Base-by-base conservation (phyloP, 2,888 invertebrate species). In the Hanleya hanleyi region DNA sequence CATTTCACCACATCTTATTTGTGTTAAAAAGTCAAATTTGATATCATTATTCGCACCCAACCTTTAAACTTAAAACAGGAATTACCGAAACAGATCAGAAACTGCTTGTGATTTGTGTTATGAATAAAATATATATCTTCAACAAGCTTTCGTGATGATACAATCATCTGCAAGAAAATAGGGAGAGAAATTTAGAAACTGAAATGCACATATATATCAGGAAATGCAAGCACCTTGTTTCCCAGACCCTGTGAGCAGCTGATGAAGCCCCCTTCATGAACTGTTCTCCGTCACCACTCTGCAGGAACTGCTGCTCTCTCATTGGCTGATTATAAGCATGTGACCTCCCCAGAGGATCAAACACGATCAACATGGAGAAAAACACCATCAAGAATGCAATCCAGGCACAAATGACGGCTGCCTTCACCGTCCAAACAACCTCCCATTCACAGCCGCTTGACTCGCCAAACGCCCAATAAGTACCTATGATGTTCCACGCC, bases 351-450 rank as follows among this genome's bases (percentile, higher is more conserved):
- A 96, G 91, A 0, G 96, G 96, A 88, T 96, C 96, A 89, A 96
- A 96, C 64, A 96, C 94, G 90, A 96, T 92, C 61, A 94, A 94
- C 62, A 96, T 92, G 0, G 95, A 95, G 82, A 96, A 93, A 35
- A 96, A 91, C 22, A 84, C 83, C 15, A 95, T 91, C 0, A 94
- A 94, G 70, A 95, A 93, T 67, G 96, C 93, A 29, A 94, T 93
- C 96, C 96, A 96, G 86, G 95, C 95, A 89, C 94, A 95, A 66
- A 96, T 92, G 0, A 96, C 95, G 81, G 95, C 93, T 76, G 94
- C 94, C 93, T 86, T 84, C 15, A 85, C 86, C 0, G 86, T 84
- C 76, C 76, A 74, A 18, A 87, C 86, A 36, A 87, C 81, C 37
- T 77, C 70, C 38, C 68, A 50, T 22, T 82, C 80, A 81, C 87